phyloP scores from a whole-genome alignment of 2,113 vertebrate genomes.

The Nothobranchius kuhntae region DNA sequence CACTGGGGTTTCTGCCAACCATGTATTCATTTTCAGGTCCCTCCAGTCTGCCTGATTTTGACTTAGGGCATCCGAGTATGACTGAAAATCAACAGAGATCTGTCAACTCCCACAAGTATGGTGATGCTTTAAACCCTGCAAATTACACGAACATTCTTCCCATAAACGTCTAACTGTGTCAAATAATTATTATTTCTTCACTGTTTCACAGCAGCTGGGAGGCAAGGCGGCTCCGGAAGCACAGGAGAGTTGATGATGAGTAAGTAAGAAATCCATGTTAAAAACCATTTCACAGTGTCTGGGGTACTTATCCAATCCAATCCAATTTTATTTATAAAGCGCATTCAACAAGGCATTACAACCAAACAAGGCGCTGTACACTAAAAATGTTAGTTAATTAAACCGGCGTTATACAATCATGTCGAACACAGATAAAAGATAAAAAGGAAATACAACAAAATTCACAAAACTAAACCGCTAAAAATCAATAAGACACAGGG shows the following conservation, averaged over 20 bases:
- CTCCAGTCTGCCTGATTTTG: slow-evolving; percentile 61
- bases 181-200: not conserved
- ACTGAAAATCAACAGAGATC: slow-evolving; percentile 49
- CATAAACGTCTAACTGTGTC: not conserved
- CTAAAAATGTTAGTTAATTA: too few species aligned
- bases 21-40: slow-evolving; percentile 70
- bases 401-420: too few species aligned
- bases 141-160: too few species aligned
- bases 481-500: too few species aligned
- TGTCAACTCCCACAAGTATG: slow-evolving; percentile 62
- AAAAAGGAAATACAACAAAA: too few species aligned
- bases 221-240: slow-evolving; percentile 75
- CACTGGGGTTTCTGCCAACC: slow-evolving; percentile 64
- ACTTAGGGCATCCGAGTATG: slow-evolving; percentile 50
- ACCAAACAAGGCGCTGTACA: too few species aligned
- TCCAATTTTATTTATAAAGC: too few species aligned
- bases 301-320: too few species aligned
- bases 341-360: too few species aligned
- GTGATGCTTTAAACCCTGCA: not conserved
- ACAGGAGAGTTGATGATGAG: slow-evolving; percentile 77
- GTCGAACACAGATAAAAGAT: too few species aligned
- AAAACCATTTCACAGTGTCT: not conserved
- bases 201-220: slow-evolving; percentile 73
- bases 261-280: slow-evolving; percentile 48
- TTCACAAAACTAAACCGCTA: too few species aligned